phyloP scores from a whole-genome alignment of 2,888 invertebrate species.

The Ormyrus pomaceus region DNA sequence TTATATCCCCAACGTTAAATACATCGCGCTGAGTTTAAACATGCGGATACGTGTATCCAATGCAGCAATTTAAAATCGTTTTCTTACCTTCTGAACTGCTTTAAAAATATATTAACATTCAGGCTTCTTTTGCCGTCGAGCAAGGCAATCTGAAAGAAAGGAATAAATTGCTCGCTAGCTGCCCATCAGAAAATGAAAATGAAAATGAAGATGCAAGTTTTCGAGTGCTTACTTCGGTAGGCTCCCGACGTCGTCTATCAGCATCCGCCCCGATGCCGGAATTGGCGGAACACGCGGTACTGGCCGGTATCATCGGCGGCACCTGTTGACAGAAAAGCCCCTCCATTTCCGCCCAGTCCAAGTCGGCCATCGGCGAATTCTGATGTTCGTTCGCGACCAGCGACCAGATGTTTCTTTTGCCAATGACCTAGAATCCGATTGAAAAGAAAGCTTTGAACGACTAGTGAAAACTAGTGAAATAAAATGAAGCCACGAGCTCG shows the following conservation, averaged over 20 bases:
- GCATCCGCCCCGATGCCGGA: slow-evolving; percentile 76
- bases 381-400: slow-evolving; percentile 90
- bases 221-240: slow-evolving; percentile 80
- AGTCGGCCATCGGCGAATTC: slow-evolving; percentile 87
- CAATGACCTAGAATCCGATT: slow-evolving; percentile 82
- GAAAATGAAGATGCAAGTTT: background rate
- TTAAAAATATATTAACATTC: slow-evolving; percentile 98
- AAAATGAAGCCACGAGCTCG: no score
- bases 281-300: slow-evolving; percentile 77
- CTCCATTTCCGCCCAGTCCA: slow-evolving; percentile 97
- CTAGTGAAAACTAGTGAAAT: no score
- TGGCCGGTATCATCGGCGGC: slow-evolving; percentile 75
- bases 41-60: background rate
- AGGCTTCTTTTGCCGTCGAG: slow-evolving; percentile 95
- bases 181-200: background rate
- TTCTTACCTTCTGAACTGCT: slow-evolving; percentile 92
- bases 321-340: slow-evolving; percentile 95
- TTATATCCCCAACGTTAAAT: slow-evolving; percentile 29
- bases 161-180: background rate
- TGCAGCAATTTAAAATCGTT: background rate
- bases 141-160: slow-evolving; percentile 83
- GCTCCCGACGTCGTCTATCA: slow-evolving; percentile 85
- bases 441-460: background rate
- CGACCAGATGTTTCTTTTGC: slow-evolving; percentile 95
- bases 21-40: no score